Conservation (phyloP, 2,113 vertebrate species). For the Microtus pennsylvanicus region DNA sequence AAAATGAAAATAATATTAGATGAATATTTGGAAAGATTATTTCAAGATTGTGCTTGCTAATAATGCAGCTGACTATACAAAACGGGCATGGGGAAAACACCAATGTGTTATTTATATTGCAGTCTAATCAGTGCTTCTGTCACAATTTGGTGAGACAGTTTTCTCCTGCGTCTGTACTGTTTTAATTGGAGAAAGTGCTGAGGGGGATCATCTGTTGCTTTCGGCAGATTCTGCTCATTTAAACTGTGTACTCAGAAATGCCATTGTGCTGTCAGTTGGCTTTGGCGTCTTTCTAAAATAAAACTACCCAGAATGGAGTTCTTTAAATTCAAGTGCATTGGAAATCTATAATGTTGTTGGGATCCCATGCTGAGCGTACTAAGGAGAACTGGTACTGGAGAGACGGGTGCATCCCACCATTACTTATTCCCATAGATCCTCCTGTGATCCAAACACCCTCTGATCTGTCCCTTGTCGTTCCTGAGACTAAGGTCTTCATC, state of each 20-base stretch:
- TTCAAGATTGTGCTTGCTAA: slow-evolving; percentile 54
- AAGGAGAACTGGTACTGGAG: background rate
- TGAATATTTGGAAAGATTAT: slow-evolving; percentile 30
- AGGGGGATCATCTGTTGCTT: slow-evolving; percentile 50
- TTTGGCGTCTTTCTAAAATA: slow-evolving; percentile 58
- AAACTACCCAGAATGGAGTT: slow-evolving; percentile 37
- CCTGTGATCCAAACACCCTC: background rate
- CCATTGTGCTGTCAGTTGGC: slow-evolving; percentile 25
- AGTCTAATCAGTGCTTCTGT: slow-evolving; percentile 26
- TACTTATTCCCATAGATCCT: background rate
- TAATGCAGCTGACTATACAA: slow-evolving; percentile 30
- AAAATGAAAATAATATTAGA: slow-evolving; percentile 46
- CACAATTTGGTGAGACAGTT: background rate
- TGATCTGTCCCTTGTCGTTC: background rate
- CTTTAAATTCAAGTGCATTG: slow-evolving; percentile 44
- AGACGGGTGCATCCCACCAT: background rate
- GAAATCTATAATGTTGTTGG: slow-evolving; percentile 53
- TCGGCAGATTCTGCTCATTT: slow-evolving; percentile 62
- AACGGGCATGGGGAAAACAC: slow-evolving; percentile 48
- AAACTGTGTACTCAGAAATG: slow-evolving; percentile 55
- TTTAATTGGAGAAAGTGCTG: background rate
- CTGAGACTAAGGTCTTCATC: background rate
- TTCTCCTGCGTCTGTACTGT: background rate
- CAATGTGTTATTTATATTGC: slow-evolving; percentile 23
- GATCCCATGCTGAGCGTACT: background rate